phyloP scores from a whole-genome alignment of 2,888 invertebrate species.

The Anagyrus pseudococci region DNA sequence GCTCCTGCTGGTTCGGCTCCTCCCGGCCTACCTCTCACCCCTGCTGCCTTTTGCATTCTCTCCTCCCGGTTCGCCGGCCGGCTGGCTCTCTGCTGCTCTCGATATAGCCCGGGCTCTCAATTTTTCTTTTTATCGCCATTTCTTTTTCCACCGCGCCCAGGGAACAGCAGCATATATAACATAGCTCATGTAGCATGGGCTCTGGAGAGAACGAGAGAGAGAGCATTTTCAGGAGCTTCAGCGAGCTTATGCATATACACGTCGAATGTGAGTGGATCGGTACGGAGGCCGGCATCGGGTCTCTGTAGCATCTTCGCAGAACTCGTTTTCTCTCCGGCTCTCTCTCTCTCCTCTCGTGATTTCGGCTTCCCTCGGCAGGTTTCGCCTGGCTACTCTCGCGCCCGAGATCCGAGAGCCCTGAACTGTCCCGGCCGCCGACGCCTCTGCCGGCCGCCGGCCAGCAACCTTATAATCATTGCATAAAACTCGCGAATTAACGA shows the following conservation, averaged over 20 bases:
- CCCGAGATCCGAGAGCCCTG: background rate
- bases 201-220: background rate
- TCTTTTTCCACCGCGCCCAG: background rate
- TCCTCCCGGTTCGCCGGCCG: too few species aligned
- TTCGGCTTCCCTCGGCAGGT: too few species aligned
- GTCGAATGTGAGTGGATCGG: slow-evolving; percentile 12
- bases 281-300: background rate
- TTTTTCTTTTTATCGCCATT: background rate
- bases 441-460: background rate
- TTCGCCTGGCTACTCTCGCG: too few species aligned
- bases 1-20: slow-evolving; percentile 39
- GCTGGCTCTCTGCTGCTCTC: too few species aligned
- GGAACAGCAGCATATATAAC: background rate
- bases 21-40: background rate
- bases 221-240: background rate
- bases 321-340: slow-evolving; percentile 27
- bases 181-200: background rate
- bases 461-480: too few species aligned
- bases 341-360: slow-evolving; percentile 1
- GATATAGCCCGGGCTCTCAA: too few species aligned
- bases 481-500: too few species aligned
- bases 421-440: background rate
- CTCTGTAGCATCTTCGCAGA: slow-evolving; percentile 26
- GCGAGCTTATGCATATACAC: background rate
- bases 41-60: too few species aligned